These are phyloP conservation scores for Standfussiana lucernea DNA, from an alignment of 2,888 invertebrate species.

Conservation along the genomic window DNA sequence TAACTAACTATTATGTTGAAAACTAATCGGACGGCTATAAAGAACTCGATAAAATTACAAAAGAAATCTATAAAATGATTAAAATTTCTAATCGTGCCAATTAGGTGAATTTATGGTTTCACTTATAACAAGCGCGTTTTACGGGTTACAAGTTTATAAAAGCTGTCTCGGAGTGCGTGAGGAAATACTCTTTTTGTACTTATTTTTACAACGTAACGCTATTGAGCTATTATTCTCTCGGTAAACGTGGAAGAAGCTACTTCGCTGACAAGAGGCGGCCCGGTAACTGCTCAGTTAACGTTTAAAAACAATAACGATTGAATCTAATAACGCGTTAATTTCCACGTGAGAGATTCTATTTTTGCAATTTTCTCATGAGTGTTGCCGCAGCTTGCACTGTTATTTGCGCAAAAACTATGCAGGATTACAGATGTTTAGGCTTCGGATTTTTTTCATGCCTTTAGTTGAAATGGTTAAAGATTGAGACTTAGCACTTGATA, in stretches of 20 bases:
- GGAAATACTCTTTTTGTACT: constrained; percentile 59
- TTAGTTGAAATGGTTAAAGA: constrained; percentile 1
- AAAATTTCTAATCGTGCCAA: constrained; percentile 88
- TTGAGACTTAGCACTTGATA: constrained; percentile 15
- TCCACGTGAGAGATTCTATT: constrained; percentile 63
- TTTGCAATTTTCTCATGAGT: constrained; percentile 47
- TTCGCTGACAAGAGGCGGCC: constrained; percentile 65
- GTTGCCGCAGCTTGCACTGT: constrained; percentile 17
- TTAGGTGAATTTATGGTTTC: constrained; percentile 88
- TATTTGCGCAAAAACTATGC: constrained; percentile 13
- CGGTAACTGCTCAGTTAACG: constrained; percentile 65
- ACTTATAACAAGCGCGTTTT: constrained; percentile 68
- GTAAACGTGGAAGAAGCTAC: constrained; percentile 59
- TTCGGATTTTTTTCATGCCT: background rate
- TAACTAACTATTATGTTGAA: constrained; percentile 85
- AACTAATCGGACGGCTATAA: constrained; percentile 86
- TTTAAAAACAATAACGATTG: constrained; percentile 68
- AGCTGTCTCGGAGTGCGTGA: constrained; percentile 57
- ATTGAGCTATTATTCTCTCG: constrained; percentile 70
- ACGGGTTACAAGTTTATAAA: constrained; percentile 67
- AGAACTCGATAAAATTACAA: constrained; percentile 89
- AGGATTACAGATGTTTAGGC: background rate
- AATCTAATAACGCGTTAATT: constrained; percentile 66
- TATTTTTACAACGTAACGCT: constrained; percentile 68
- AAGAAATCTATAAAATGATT: constrained; percentile 90